A percentile compares a stretch with the other conserved stretches of the same genome.
Conservation (phyloP, 1,140 invertebrate species). For the Cydia fagiglandana region DNA sequence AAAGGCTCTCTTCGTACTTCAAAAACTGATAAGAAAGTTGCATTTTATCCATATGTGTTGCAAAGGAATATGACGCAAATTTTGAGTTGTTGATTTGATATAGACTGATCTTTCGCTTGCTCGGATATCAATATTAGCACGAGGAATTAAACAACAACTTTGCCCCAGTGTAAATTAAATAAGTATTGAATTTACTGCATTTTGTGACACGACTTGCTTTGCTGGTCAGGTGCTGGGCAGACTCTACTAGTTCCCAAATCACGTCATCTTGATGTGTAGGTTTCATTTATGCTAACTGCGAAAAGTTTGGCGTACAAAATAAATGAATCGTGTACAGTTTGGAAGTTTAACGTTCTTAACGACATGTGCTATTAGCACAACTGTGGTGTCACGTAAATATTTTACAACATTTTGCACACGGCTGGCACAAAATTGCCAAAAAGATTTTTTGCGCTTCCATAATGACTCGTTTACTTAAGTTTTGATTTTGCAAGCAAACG, state of each 20-base stretch:
- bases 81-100: no score
- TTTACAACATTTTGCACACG: not conserved
- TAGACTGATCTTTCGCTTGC: no score
- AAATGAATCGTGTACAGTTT: not conserved
- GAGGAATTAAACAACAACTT: no score
- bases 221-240: no score
- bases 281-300: not conserved
- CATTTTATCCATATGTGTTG: no score
- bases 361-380: slow-evolving; percentile 3
- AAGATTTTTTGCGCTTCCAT: not conserved
- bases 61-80: no score
- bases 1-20: no score
- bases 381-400: not conserved
- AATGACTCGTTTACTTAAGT: not conserved
- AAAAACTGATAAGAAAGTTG: no score
- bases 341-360: not conserved
- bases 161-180: no score
- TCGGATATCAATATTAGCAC: no score
- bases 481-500: not conserved
- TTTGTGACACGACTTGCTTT: no score
- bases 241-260: not conserved
- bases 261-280: not conserved
- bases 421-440: not conserved
- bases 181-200: no score
- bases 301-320: not conserved